Percentiles rank a stretch among this genome's conserved stretches.
Evolutionary conservation across 2,113 vertebrate species (phyloP).

Genomic region (Sebastes fasciatus): DNA sequence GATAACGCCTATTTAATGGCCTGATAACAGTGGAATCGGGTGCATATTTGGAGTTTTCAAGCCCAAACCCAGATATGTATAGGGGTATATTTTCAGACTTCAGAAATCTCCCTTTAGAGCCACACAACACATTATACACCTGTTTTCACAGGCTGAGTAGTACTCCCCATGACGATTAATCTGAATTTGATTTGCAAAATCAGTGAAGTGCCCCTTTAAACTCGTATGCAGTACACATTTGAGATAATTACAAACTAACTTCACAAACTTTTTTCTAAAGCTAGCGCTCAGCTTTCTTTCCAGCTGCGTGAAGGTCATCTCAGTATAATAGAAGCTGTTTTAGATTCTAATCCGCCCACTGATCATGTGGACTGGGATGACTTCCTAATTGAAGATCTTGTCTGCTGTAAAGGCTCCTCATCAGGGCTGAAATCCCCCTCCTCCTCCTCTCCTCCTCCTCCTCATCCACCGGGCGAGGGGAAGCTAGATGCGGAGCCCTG

Average conservation of each 20-base stretch:
- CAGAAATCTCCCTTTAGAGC: not conserved
- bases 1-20: no score
- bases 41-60: not conserved
- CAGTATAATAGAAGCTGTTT: slow-evolving; percentile 44
- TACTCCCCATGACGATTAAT: not conserved
- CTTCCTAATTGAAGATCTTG: slow-evolving; percentile 69
- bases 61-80: not conserved
- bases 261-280: slow-evolving; percentile 15
- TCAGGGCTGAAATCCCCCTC: slow-evolving; percentile 19
- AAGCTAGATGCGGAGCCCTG: slow-evolving; percentile 46
- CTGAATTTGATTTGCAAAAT: not conserved
- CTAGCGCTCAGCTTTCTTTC: slow-evolving; percentile 36
- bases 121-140: not conserved
- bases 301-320: slow-evolving; percentile 54
- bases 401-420: slow-evolving; percentile 45
- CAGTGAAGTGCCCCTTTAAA: not conserved
- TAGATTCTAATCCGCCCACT: slow-evolving; percentile 53
- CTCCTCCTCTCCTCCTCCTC: slow-evolving; percentile 6
- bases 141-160: not conserved
- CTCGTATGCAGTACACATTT: not conserved
- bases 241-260: not conserved
- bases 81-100: not conserved
- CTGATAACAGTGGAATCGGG: no score
- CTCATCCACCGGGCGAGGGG: not conserved
- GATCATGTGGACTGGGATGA: slow-evolving; percentile 41